phyloP scores from a whole-genome alignment of 2,113 vertebrate genomes.

The Astatotilapia flaviijosephi region DNA sequence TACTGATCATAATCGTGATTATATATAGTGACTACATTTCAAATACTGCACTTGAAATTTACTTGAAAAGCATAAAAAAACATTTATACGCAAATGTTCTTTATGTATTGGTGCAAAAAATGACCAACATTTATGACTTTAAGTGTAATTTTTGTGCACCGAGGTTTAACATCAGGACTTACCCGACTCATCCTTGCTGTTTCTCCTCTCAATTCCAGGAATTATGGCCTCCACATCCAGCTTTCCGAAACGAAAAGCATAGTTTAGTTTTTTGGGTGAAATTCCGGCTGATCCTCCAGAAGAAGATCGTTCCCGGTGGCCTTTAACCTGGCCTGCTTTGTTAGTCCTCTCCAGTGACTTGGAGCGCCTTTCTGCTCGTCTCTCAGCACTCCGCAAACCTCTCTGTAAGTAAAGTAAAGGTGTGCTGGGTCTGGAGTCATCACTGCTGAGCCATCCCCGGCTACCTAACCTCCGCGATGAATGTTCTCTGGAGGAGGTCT shows the following conservation, averaged over 20 bases:
- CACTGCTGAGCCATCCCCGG: slow-evolving; percentile 52
- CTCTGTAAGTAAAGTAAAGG: slow-evolving; percentile 53
- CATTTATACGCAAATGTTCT: not conserved
- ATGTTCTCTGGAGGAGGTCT: slow-evolving; percentile 45
- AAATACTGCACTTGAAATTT: not conserved
- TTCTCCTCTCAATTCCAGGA: slow-evolving; percentile 52
- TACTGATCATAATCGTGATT: not conserved
- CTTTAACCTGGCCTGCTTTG: slow-evolving; percentile 63
- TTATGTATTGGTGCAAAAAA: not conserved
- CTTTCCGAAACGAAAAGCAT: slow-evolving; percentile 64
- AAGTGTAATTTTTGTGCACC: not conserved
- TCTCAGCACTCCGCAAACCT: slow-evolving; percentile 41
- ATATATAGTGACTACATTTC: not conserved
- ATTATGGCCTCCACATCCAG: slow-evolving; percentile 62
- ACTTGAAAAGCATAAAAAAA: not conserved
- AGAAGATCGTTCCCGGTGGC: slow-evolving; percentile 61
- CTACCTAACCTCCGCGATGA: slow-evolving; percentile 40
- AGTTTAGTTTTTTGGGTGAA: slow-evolving; percentile 67
- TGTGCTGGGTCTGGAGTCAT: slow-evolving; percentile 45
- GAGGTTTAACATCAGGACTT: not conserved
- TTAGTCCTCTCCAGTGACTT: slow-evolving; percentile 74
- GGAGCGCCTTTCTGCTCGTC: slow-evolving; percentile 67
- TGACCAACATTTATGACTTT: not conserved
- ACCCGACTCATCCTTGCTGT: slow-evolving; percentile 72
- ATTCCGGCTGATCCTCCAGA: slow-evolving; percentile 60